phyloP scores from a whole-genome alignment of 1,140 invertebrate genomes.

The Bombus polaris region DNA sequence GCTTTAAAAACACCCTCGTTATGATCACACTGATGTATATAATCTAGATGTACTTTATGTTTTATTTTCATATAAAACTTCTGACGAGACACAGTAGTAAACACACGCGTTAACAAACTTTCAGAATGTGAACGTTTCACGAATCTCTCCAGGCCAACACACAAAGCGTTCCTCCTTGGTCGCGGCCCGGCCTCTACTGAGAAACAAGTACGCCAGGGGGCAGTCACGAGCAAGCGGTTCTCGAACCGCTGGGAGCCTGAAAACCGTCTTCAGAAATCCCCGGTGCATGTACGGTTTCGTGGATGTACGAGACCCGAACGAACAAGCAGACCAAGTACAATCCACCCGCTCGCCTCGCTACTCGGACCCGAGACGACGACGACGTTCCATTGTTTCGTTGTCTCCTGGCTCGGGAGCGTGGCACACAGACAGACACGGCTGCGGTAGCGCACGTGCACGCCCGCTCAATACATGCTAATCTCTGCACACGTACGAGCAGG shows the following conservation, averaged over 20 bases:
- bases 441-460: slow-evolving; percentile 47
- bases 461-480: slow-evolving; percentile 6
- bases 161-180: slow-evolving; percentile 51
- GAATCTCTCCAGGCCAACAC: slow-evolving; percentile 2
- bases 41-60: neutral
- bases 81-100: neutral
- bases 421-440: slow-evolving; percentile 23
- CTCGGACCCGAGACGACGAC: slow-evolving; percentile 18
- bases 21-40: neutral
- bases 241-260: slow-evolving; percentile 43
- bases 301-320: slow-evolving; percentile 18
- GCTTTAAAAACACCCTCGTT: slow-evolving; percentile 19
- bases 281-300: slow-evolving; percentile 25
- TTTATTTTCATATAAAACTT: neutral
- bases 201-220: slow-evolving; percentile 54
- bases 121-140: neutral
- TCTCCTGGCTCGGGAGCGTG: slow-evolving; percentile 41
- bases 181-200: slow-evolving; percentile 53
- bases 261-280: slow-evolving; percentile 48
- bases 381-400: slow-evolving; percentile 56
- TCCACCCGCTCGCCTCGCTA: slow-evolving; percentile 44
- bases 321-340: slow-evolving; percentile 16
- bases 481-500: slow-evolving; percentile 31
- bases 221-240: slow-evolving; percentile 53
- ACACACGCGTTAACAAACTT: neutral